Base-by-base conservation (phyloP, 2,888 invertebrate genomes). In the Epistrophe eligans region DNA sequence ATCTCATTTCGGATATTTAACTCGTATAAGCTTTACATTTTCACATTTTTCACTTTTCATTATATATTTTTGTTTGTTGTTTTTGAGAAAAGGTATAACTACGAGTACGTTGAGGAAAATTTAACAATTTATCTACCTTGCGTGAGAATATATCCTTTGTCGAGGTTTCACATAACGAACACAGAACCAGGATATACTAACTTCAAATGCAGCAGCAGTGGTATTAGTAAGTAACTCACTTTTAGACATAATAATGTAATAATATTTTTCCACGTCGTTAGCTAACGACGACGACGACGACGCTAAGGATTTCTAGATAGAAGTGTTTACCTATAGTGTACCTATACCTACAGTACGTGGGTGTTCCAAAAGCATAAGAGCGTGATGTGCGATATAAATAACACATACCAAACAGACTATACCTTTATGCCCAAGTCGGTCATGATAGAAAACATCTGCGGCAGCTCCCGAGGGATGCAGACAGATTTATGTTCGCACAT, bases 191-290 rank as follows among this genome's bases (percentile, higher is more conserved):
- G 40, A 64, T 60, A 66, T 35, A 35, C 57, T 40, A 79, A 62
- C 79, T 77, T 80, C 77, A 84, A 84, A 77, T 84, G 72, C 80
- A 77, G 72, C 70, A 43, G 79, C 4, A 60, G 28, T n/a, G 7
- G 62, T 64, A 32, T 35, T 40, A 64, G 43, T 82, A 64, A 81
- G 85, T 81, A 79, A 85, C 84, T 85, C 84, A 85, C 85, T 85
- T 77, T 45, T 77, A 74, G 85, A 85, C 85, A 79, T 82, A 79
- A 85, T 85, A 85, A 82, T 71, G 82, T 85, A 82, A 85, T 82
- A 85, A 85, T 85, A 85, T 85, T 85, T 85, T 85, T 85, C 77
- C 85, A 82, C 64, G 74, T 85, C 55, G 74, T 85, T 85, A 74
- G 77, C 77, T 57, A 74, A 43, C 50, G 48, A 40, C 57, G 40